Conservation (phyloP, 2,113 vertebrate species). For the Microtus montanus region DNA sequence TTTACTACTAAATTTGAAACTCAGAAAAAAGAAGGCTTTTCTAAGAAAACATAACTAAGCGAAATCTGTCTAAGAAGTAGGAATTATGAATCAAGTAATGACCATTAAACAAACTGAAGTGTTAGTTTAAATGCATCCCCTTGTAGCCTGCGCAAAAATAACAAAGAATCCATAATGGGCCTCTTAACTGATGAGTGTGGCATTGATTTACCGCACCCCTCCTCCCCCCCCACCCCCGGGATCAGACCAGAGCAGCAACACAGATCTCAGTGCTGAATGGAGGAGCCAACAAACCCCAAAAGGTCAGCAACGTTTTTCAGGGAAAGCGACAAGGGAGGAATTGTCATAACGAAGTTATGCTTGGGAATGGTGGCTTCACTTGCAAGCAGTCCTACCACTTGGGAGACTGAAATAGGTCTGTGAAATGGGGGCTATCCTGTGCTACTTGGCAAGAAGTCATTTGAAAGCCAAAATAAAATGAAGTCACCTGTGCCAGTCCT, state of each 20-base stretch:
- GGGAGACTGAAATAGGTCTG: too few species aligned
- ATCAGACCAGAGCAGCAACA: neutral
- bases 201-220: neutral
- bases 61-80: neutral
- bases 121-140: neutral
- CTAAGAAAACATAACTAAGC: constrained; percentile 6
- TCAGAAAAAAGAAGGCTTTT: constrained; percentile 10
- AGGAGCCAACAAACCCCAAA: neutral
- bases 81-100: constrained; percentile 15
- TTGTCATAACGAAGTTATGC: neutral
- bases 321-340: neutral
- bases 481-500: neutral
- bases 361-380: neutral
- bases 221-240: too few species aligned
- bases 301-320: neutral
- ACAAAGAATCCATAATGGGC: neutral
- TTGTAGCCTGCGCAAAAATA: neutral
- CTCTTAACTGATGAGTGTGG: neutral
- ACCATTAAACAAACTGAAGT: constrained; percentile 31
- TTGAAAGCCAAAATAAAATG: neutral
- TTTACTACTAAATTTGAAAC: constrained; percentile 35
- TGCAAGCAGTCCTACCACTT: neutral
- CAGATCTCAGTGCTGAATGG: neutral
- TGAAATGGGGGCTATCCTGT: neutral
- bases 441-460: neutral